Conservation (phyloP, 2,797 vertebrate genomes). For the Chelonia mydas region DNA sequence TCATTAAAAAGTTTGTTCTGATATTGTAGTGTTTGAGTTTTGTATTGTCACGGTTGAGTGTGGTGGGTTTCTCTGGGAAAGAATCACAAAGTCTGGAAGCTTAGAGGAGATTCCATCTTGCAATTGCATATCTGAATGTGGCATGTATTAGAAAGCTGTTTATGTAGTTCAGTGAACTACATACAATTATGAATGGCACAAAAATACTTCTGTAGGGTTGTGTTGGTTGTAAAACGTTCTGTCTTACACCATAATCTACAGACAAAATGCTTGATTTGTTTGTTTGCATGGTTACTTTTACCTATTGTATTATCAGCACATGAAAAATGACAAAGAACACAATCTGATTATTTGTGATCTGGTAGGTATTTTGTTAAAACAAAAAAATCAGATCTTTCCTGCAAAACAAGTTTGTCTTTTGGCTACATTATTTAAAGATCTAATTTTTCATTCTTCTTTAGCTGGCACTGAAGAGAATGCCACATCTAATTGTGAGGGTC, state of each 20-base stretch:
- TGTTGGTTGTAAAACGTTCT: not conserved
- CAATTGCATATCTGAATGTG: not conserved
- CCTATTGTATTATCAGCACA: not conserved
- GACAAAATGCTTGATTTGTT: not conserved
- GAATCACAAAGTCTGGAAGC: not conserved
- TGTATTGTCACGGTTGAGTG: conserved; percentile 23
- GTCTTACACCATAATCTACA: not conserved
- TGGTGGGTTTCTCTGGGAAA: not conserved
- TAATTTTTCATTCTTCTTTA: conserved; percentile 48
- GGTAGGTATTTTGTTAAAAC: not conserved
- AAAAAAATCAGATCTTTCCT: not conserved
- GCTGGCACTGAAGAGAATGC: conserved; percentile 50
- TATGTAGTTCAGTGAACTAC: not conserved
- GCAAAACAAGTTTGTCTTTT: not conserved
- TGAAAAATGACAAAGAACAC: not conserved
- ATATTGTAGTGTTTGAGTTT: conserved; percentile 20
- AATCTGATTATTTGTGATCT: not conserved
- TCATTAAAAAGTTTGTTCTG: not conserved
- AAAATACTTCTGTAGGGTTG: not conserved
- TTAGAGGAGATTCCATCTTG: not conserved
- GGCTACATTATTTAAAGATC: not conserved
- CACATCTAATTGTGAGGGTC: conserved; percentile 14
- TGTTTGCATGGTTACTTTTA: not conserved
- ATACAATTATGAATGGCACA: not conserved
- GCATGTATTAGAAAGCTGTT: not conserved